phyloP scores from a whole-genome alignment of 1,140 invertebrate genomes.

The Ooceraea biroi region DNA sequence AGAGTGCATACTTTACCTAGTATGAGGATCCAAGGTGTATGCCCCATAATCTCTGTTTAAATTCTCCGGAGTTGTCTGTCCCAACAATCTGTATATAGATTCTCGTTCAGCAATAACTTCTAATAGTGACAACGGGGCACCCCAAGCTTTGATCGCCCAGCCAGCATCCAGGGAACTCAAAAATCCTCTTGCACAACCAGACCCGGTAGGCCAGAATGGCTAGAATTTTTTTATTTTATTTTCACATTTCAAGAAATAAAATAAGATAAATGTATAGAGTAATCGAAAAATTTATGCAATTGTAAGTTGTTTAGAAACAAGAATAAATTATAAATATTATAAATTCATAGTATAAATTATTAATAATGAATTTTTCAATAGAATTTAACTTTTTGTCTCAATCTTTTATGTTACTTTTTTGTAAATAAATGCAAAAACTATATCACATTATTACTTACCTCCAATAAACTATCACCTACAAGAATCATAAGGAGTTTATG shows the following conservation, averaged over 20 bases:
- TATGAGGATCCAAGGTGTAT: conserved; percentile 96
- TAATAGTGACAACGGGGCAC: conserved; percentile 89
- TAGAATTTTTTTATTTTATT: conserved; percentile 82
- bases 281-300: neutral
- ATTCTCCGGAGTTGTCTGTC: conserved; percentile 98
- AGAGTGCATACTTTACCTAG: conserved; percentile 85
- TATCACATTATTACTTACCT: conserved; percentile 87
- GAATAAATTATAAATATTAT: conserved; percentile 34
- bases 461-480: conserved; percentile 98
- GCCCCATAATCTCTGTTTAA: conserved; percentile 94
- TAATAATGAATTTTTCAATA: too few relatives aligned
- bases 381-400: too few relatives aligned
- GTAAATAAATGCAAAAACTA: neutral
- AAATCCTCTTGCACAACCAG: conserved; percentile 98
- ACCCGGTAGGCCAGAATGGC: conserved; percentile 99
- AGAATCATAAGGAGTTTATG: conserved; percentile 94
- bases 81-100: conserved; percentile 95
- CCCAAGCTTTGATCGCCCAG: conserved; percentile 97
- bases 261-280: neutral
- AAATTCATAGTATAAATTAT: too few relatives aligned
- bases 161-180: conserved; percentile 97
- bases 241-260: conserved; percentile 29
- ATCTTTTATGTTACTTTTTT: neutral
- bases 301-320: neutral
- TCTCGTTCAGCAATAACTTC: conserved; percentile 97